These are phyloP conservation scores for Drosophila littoralis DNA, from an alignment of 1,140 invertebrate genomes.

Conservation along the genomic window DNA sequence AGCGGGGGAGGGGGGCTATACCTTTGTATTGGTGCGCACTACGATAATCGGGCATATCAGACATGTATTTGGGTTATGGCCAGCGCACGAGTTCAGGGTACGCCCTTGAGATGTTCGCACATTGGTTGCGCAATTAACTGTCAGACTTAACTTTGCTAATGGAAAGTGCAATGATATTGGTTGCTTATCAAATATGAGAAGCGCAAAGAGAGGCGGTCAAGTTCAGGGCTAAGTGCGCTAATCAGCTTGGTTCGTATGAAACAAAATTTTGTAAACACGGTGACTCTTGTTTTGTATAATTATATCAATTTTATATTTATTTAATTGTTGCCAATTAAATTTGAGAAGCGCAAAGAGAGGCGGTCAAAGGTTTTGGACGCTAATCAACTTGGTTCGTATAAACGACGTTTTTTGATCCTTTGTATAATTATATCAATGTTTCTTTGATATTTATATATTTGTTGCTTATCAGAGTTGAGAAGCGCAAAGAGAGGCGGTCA, in stretches of 20 bases:
- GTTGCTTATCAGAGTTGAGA: not conserved
- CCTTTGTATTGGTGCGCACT: slow-evolving; percentile 5
- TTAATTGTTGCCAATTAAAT: too few species aligned
- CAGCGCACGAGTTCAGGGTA: slow-evolving; percentile 23
- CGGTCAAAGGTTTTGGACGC: slow-evolving; percentile 1
- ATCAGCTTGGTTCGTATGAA: not conserved
- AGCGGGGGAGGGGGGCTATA: too few species aligned
- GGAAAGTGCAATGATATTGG: slow-evolving; percentile 49
- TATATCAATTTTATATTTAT: too few species aligned
- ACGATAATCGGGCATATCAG: slow-evolving; percentile 54
- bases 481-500: not conserved
- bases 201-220: slow-evolving; percentile 4
- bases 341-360: not conserved
- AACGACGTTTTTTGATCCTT: not conserved
- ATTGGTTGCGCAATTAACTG: slow-evolving; percentile 5
- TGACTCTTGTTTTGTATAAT: slow-evolving; percentile 1
- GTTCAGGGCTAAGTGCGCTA: slow-evolving; percentile 27
- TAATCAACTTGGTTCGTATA: not conserved
- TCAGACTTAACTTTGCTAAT: not conserved
- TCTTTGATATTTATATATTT: too few species aligned
- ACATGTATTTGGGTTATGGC: slow-evolving; percentile 44
- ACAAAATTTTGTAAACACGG: not conserved
- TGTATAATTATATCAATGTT: not conserved
- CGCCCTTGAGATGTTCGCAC: slow-evolving; percentile 25
- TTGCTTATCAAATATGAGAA: not conserved